Percentiles rank a stretch among this genome's conserved stretches.
phyloP scores from a whole-genome alignment of 2,888 invertebrate genomes.

The Drosophila neonasuta region DNA sequence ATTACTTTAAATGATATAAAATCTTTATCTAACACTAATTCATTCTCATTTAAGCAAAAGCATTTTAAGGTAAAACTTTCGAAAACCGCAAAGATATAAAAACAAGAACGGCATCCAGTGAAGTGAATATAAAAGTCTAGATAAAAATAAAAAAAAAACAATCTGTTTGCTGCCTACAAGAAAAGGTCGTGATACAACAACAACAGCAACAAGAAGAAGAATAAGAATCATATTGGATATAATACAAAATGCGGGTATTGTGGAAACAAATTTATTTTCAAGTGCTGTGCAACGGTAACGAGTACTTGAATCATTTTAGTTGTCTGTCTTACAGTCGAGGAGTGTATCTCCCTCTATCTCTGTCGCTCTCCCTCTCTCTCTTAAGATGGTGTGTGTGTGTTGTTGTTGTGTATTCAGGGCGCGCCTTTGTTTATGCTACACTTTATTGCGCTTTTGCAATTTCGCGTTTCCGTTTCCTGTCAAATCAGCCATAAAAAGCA shows the following conservation, averaged over 20 bases:
- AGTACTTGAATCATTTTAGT: constrained; percentile 62
- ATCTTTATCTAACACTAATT: neutral
- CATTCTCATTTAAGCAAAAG: neutral
- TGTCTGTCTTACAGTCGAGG: constrained; percentile 23
- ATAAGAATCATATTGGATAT: constrained; percentile 34
- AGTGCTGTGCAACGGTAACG: constrained; percentile 64
- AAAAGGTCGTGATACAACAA: constrained; percentile 45
- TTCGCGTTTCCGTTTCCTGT: constrained; percentile 77
- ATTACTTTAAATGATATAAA: neutral
- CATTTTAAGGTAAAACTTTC: neutral
- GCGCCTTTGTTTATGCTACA: constrained; percentile 77
- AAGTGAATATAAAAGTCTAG: constrained; percentile 62
- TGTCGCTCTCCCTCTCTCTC: neutral
- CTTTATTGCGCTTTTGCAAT: constrained; percentile 79
- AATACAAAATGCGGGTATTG: constrained; percentile 50
- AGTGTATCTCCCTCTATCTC: neutral
- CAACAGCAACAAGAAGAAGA: constrained; percentile 23
- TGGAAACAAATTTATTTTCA: constrained; percentile 73
- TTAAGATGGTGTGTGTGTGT: constrained; percentile 9
- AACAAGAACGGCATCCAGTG: neutral
- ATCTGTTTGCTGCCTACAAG: constrained; percentile 58
- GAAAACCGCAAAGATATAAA: neutral
- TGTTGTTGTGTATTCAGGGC: constrained; percentile 63
- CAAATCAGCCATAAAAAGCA: constrained; percentile 76
- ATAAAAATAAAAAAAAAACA: constrained; percentile 48